phyloP scores from a whole-genome alignment of 2,888 invertebrate genomes.

The Cheilosia scutellata region DNA sequence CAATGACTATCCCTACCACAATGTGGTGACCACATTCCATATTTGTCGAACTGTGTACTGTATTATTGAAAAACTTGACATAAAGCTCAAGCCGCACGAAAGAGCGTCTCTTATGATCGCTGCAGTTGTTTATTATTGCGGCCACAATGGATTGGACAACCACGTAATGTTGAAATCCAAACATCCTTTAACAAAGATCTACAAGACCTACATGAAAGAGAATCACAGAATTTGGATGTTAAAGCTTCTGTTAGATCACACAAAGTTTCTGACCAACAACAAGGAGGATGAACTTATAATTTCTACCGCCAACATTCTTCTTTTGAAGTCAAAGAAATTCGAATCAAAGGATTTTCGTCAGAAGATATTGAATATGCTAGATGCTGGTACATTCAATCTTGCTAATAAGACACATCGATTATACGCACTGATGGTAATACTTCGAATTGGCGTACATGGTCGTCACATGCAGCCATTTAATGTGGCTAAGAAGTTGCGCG shows the following conservation, averaged over 20 bases:
- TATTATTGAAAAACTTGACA: conserved; percentile 14
- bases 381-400: conserved; percentile 17
- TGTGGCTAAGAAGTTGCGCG: conserved; percentile 54
- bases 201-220: conserved; percentile 51
- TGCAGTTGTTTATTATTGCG: conserved; percentile 29
- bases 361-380: conserved; percentile 26
- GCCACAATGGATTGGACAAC: conserved; percentile 47
- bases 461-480: conserved; percentile 62
- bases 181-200: conserved; percentile 47
- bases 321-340: conserved; percentile 23
- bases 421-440: conserved; percentile 37
- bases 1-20: conserved; percentile 52
- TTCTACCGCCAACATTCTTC: neutral
- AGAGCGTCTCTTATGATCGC: conserved; percentile 52
- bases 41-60: conserved; percentile 57
- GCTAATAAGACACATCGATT: conserved; percentile 15
- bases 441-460: conserved; percentile 36
- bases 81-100: conserved; percentile 24
- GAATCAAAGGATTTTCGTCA: conserved; percentile 16
- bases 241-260: conserved; percentile 34
- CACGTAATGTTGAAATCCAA: conserved; percentile 20
- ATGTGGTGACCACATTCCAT: conserved; percentile 50
- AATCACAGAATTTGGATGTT: conserved; percentile 50
- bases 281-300: conserved; percentile 6
- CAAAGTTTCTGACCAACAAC: neutral